These are phyloP conservation scores for Goniozus legneri DNA, from an alignment of 1,140 invertebrate genomes.

Conservation along the genomic window DNA sequence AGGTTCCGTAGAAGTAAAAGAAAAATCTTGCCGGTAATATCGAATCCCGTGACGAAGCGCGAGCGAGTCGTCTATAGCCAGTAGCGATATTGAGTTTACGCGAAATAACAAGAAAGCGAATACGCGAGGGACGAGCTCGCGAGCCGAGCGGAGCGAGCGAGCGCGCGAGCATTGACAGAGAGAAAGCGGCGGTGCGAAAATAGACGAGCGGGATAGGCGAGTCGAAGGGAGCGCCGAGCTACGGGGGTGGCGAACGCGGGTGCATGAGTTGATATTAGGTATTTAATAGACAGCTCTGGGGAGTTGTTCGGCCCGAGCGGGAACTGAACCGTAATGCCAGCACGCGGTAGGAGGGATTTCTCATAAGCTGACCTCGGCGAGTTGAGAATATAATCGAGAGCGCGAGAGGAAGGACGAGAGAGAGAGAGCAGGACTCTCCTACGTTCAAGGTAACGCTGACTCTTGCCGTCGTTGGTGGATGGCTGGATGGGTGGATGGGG, in stretches of 20 bases:
- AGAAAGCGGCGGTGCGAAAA: slow-evolving; percentile 1
- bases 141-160: no score
- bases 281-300: slow-evolving; percentile 45
- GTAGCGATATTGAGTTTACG: no score
- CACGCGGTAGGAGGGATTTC: slow-evolving; percentile 39
- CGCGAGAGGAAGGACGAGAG: not conserved
- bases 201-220: not conserved
- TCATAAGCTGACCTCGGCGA: slow-evolving; percentile 41
- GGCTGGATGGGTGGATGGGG: not conserved
- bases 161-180: slow-evolving; percentile 2
- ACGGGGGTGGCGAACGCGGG: slow-evolving; percentile 23
- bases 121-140: not conserved
- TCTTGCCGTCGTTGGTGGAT: no score
- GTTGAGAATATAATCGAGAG: slow-evolving; percentile 30
- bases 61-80: no score
- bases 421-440: no score
- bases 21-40: no score
- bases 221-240: no score
- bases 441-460: no score
- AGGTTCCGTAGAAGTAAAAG: no score
- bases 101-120: not conserved
- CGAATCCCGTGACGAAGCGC: no score
- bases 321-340: slow-evolving; percentile 40
- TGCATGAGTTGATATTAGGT: slow-evolving; percentile 45
- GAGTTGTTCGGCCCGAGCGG: slow-evolving; percentile 30